Conservation (phyloP, 2,888 invertebrate species). For the Diplazon laetatorius region DNA sequence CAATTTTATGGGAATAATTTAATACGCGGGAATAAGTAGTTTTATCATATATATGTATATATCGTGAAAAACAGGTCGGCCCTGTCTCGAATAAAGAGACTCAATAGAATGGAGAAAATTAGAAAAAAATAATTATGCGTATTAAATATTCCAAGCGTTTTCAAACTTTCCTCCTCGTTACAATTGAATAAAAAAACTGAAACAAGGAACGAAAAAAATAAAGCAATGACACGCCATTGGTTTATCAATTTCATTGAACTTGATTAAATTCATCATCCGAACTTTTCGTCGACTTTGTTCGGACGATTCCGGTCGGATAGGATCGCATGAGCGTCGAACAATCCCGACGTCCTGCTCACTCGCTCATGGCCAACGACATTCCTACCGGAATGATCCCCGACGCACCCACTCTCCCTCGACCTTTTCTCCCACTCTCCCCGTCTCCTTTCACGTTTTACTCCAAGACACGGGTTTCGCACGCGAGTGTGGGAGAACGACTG, state of each 20-base stretch:
- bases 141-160: too few species aligned
- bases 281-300: conserved; percentile 29
- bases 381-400: conserved; percentile 68
- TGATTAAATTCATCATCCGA: conserved; percentile 19
- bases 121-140: too few species aligned
- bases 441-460: conserved; percentile 33
- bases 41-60: too few species aligned
- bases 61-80: too few species aligned
- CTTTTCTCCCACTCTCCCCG: conserved; percentile 17
- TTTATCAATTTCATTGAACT: conserved; percentile 40
- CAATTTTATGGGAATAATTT: too few species aligned
- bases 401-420: conserved; percentile 50
- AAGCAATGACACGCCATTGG: neutral
- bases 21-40: too few species aligned
- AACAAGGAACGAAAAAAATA: neutral
- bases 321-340: conserved; percentile 37
- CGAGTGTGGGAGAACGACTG: conserved; percentile 33
- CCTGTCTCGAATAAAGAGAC: too few species aligned
- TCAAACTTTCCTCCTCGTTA: neutral
- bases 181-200: conserved; percentile 6
- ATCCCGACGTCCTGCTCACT: conserved; percentile 60
- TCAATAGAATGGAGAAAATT: too few species aligned
- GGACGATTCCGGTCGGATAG: conserved; percentile 39
- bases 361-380: conserved; percentile 75
- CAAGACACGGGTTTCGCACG: conserved; percentile 23